Evolutionary conservation across 2,113 vertebrate species (phyloP).

Genomic region (Platycercus adscitus): DNA sequence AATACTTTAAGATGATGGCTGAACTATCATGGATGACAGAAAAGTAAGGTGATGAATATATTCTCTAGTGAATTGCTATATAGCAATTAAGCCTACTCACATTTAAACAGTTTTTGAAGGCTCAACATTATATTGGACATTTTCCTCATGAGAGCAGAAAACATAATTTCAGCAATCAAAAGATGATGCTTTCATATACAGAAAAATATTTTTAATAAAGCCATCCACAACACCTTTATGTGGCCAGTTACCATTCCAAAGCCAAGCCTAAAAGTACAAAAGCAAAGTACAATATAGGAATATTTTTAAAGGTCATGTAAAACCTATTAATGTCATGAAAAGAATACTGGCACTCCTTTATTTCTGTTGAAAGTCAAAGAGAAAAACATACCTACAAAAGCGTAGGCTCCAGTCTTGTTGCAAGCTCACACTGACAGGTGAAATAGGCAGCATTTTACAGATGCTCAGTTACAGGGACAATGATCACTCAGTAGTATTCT

Average conservation of each 20-base stretch:
- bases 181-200: conserved; percentile 1
- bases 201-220: not conserved
- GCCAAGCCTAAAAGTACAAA: not conserved
- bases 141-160: not conserved
- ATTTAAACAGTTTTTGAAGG: not conserved
- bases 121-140: not conserved
- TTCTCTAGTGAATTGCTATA: not conserved
- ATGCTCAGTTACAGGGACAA: not conserved
- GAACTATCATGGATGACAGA: not conserved
- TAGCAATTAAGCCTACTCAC: not conserved
- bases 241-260: not conserved
- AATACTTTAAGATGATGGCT: not conserved
- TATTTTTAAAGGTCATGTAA: not conserved
- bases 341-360: not conserved
- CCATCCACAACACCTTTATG: not conserved
- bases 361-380: not conserved
- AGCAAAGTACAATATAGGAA: not conserved
- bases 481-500: not conserved
- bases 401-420: not conserved
- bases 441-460: not conserved
- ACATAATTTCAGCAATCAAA: conserved; percentile 3
- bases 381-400: not conserved
- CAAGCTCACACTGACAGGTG: not conserved
- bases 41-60: not conserved
- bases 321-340: not conserved